Conservation (phyloP, 2,113 vertebrate genomes). For the Entomyzon cyanotis region DNA sequence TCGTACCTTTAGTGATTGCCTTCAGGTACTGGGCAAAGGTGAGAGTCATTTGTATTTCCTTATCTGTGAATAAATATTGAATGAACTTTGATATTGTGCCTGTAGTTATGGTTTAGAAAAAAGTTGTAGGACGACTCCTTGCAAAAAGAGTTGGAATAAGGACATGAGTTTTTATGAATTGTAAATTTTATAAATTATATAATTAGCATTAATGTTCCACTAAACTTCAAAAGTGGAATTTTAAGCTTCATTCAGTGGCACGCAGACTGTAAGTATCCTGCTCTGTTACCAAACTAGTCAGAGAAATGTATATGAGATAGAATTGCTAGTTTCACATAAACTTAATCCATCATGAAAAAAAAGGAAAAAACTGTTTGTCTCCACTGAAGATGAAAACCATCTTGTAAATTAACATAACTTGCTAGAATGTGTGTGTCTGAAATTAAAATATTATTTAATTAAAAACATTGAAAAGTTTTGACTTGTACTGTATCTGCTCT, state of each 20-base stretch:
- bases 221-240: not conserved
- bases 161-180: not conserved
- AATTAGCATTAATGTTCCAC: not conserved
- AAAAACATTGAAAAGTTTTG: not conserved
- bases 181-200: not conserved
- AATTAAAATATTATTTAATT: not conserved
- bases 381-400: not conserved
- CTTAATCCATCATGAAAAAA: not conserved
- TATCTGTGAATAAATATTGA: not conserved
- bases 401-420: not conserved
- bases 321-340: not conserved
- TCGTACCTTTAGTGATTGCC: conserved; percentile 82
- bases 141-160: not conserved
- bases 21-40: conserved; percentile 91
- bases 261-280: not conserved
- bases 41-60: not conserved
- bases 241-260: not conserved
- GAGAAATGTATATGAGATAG: not conserved
- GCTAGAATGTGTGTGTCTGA: not conserved
- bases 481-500: not conserved
- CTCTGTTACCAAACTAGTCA: not conserved
- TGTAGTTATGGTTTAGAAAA: not conserved
- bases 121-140: not conserved
- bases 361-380: not conserved
- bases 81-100: not conserved